Base-by-base conservation (phyloP, 2,888 invertebrate genomes). In the Aricia artaxerxes region DNA sequence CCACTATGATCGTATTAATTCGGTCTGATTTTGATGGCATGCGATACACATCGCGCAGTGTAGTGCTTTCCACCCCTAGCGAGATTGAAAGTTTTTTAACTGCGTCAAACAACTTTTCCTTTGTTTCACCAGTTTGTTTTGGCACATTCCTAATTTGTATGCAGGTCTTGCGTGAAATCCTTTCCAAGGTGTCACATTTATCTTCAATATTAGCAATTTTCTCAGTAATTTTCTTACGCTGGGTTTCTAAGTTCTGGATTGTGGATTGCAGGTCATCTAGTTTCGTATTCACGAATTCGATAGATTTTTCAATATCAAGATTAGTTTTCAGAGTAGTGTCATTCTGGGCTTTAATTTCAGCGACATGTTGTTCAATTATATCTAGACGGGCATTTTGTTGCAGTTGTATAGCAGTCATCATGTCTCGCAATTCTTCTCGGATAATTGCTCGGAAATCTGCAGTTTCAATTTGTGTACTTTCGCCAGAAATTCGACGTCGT, bases 141-240 rank as follows among this genome's bases (percentile, higher is more conserved):
- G n/a, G n/a, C n/a, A n/a, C n/a, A n/a, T 61, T 61, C 24, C 61
- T n/a, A 24, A 61, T 24, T 61, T 61, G 61, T 6, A 61, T 61
- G 61, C 61, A 24, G 7, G 61, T 61, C 61, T 61, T 61, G 6
- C 61, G 61, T 24, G 61, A 61, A 1, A 24, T n/a, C 24, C 61
- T 61, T 61, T 61, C 61, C 24, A 61, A 61, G 6, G 61, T 61
- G 61, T 61, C 61, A 61, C 61, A 61, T 24, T 24, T 61, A n/a
- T 61, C 61, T 4, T 61, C 24, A 24, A 61, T n/a, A 61, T 61
- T 61, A 5, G n/a, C 7, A 61, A 61, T 24, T 61, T 61, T 24
- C 7, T 24, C 24, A 24, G 24, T 61, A 13, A 61, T 24, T 13
- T 61, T 5, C 24, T 61, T 61, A 61, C 61, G 61, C 13, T 61